phyloP scores from a whole-genome alignment of 2,797 vertebrate species.

The Mormyrus proboscirostris region DNA sequence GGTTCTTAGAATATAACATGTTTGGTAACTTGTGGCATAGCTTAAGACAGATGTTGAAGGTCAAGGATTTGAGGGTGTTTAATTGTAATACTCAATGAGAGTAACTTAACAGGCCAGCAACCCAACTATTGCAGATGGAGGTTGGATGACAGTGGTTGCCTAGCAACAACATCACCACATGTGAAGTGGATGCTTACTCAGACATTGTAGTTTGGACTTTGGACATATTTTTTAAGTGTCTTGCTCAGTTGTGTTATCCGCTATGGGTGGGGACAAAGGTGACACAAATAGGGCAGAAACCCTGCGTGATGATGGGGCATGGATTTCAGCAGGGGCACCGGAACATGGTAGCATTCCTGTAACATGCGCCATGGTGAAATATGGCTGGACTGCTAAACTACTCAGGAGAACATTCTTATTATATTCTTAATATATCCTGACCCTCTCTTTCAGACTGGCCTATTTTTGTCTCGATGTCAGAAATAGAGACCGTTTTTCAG shows the following conservation, averaged over 20 bases:
- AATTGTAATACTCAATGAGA: neutral
- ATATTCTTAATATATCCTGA: neutral
- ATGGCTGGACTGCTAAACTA: neutral
- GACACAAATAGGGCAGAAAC: neutral
- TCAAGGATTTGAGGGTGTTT: neutral
- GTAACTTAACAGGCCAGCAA: neutral
- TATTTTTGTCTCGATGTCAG: neutral
- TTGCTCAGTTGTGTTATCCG: neutral
- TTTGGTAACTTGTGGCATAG: neutral
- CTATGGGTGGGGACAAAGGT: neutral
- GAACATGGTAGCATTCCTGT: neutral
- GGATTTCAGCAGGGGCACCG: neutral
- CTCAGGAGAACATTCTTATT: neutral
- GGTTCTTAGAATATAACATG: neutral
- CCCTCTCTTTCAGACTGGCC: neutral
- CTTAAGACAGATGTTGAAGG: neutral
- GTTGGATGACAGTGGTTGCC: neutral
- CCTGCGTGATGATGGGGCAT: neutral
- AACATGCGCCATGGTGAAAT: neutral
- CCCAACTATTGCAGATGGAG: neutral
- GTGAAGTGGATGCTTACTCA: neutral
- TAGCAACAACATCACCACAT: neutral
- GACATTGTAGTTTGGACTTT: neutral
- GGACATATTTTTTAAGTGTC: neutral
- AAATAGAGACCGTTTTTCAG: neutral